phyloP scores from a whole-genome alignment of 2,888 invertebrate species.

The Spodoptera littoralis region DNA sequence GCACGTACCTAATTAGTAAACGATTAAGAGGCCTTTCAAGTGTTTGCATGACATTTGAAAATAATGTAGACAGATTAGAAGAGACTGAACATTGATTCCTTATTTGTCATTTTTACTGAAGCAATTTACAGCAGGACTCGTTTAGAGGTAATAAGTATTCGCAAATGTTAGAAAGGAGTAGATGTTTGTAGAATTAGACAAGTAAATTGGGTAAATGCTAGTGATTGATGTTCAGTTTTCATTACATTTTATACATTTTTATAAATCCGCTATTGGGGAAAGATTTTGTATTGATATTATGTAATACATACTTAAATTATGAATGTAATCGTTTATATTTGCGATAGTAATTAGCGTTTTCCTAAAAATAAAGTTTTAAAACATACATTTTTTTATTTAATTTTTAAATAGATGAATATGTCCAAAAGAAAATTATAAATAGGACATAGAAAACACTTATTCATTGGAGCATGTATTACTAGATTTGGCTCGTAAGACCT shows the following conservation, averaged over 20 bases:
- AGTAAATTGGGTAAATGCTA: conserved; percentile 65
- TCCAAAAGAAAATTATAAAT: no score
- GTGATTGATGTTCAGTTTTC: conserved; percentile 68
- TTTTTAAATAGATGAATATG: neutral
- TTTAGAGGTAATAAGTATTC: conserved; percentile 50
- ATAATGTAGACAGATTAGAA: conserved; percentile 57
- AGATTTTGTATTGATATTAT: conserved; percentile 81
- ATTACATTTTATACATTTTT: conserved; percentile 85
- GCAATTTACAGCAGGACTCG: conserved; percentile 51
- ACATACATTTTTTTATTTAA: conserved; percentile 27
- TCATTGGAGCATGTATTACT: no score
- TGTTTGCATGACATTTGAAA: conserved; percentile 53
- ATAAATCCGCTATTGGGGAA: conserved; percentile 79
- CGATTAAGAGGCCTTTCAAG: conserved; percentile 59
- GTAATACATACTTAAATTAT: conserved; percentile 75
- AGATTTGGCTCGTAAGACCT: no score
- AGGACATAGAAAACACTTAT: no score
- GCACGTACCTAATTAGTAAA: conserved; percentile 55
- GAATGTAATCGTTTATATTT: conserved; percentile 83
- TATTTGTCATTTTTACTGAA: conserved; percentile 53
- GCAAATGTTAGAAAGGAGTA: conserved; percentile 49
- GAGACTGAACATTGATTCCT: conserved; percentile 63
- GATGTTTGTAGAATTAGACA: conserved; percentile 56
- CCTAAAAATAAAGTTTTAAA: conserved; percentile 71
- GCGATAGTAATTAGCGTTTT: conserved; percentile 79